These are phyloP conservation scores for Cetoscarus ocellatus DNA, from an alignment of 2,797 vertebrate genomes.

Conservation along the genomic window DNA sequence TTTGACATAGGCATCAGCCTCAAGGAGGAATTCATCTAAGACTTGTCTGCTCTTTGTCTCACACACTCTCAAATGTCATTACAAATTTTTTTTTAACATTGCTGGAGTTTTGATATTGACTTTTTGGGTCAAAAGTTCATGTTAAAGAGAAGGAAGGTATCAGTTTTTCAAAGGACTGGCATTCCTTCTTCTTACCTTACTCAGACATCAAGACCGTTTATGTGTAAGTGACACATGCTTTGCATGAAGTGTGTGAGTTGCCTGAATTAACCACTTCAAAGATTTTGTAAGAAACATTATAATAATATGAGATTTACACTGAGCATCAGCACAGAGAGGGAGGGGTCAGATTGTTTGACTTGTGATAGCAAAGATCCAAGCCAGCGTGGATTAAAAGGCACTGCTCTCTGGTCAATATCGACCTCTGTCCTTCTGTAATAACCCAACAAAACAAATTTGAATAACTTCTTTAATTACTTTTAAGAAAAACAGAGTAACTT, in stretches of 20 bases:
- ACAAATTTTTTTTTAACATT: neutral
- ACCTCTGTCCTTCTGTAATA: neutral
- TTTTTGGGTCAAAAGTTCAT: neutral
- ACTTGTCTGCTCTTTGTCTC: neutral
- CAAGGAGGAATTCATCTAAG: neutral
- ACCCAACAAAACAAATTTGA: too few relatives aligned
- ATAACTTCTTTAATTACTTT: neutral
- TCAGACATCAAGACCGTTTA: neutral
- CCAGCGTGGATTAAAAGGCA: neutral
- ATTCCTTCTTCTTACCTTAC: neutral
- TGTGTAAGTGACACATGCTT: neutral
- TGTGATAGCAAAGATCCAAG: neutral
- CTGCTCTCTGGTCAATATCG: neutral
- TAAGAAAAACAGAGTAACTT: neutral
- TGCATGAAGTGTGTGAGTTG: neutral
- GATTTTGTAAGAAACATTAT: neutral
- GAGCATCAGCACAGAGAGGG: too few relatives aligned
- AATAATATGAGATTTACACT: too few relatives aligned
- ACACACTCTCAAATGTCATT: neutral
- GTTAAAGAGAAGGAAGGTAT: too few relatives aligned
- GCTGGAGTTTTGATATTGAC: neutral
- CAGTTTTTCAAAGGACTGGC: neutral
- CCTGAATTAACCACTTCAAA: neutral
- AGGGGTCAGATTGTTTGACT: neutral
- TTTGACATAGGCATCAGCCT: neutral